These are phyloP conservation scores for Drosophila atripex DNA, from an alignment of 2,888 invertebrate species.

Conservation along the genomic window DNA sequence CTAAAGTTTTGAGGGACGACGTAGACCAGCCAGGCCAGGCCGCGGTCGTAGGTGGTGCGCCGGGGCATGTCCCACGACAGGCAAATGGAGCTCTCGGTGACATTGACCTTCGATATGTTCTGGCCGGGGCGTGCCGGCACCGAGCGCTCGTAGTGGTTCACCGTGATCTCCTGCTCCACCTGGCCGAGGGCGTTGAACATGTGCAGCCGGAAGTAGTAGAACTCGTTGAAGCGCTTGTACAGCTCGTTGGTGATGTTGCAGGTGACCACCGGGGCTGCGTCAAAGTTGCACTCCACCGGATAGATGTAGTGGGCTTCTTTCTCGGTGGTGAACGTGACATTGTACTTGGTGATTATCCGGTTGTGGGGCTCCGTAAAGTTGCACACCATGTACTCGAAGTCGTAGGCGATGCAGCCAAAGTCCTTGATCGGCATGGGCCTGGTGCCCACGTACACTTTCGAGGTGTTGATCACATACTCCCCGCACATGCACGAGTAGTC, in stretches of 20 bases:
- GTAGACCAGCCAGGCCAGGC: slow-evolving; percentile 76
- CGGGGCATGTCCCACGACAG: slow-evolving; percentile 76
- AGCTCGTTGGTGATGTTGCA: slow-evolving; percentile 77
- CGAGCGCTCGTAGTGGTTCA: slow-evolving; percentile 70
- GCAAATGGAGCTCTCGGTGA: slow-evolving; percentile 71
- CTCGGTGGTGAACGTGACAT: slow-evolving; percentile 65
- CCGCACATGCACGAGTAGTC: slow-evolving; percentile 78
- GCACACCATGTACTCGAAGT: slow-evolving; percentile 90
- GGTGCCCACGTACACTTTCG: slow-evolving; percentile 82
- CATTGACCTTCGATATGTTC: slow-evolving; percentile 60
- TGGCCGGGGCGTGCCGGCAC: slow-evolving; percentile 75
- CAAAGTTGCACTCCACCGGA: slow-evolving; percentile 69
- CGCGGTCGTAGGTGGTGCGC: slow-evolving; percentile 67
- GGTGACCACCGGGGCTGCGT: slow-evolving; percentile 64
- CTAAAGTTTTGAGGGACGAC: slow-evolving; percentile 68
- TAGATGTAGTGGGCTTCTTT: slow-evolving; percentile 55
- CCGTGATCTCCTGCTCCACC: slow-evolving; percentile 69
- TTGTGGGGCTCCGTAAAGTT: slow-evolving; percentile 88
- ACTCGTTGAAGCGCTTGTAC: slow-evolving; percentile 84
- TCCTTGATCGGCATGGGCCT: slow-evolving; percentile 87
- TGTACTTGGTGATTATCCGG: slow-evolving; percentile 86
- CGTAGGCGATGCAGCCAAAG: slow-evolving; percentile 89
- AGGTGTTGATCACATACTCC: slow-evolving; percentile 63
- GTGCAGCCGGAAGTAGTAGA: slow-evolving; percentile 86
- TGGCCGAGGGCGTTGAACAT: slow-evolving; percentile 87